Conservation (phyloP, 2,797 vertebrate genomes). For the Apodemus agrarius region DNA sequence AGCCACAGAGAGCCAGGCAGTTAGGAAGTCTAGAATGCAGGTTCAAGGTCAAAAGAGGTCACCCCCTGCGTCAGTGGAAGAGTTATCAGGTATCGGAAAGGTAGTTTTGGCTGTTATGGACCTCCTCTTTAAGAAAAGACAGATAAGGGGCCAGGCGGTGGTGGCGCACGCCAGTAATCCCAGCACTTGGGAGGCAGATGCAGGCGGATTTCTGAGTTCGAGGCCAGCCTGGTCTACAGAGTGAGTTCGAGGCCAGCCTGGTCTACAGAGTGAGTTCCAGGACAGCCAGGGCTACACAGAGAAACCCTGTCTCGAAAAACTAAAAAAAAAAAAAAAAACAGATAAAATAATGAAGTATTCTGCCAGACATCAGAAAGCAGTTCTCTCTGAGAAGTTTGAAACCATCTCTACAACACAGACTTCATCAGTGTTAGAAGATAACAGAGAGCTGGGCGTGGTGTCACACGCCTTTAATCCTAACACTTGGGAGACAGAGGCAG, state of each 20-base stretch:
- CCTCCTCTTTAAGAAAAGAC: background rate
- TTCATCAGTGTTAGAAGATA: background rate
- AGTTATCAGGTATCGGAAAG: background rate
- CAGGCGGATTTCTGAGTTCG: too few relatives aligned
- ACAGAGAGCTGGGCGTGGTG: background rate
- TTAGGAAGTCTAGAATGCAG: background rate
- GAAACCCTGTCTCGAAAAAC: too few relatives aligned
- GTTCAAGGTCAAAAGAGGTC: background rate
- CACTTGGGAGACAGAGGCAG: background rate
- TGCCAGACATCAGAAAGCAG: background rate
- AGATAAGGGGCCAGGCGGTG: too few relatives aligned
- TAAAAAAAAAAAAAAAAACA: too few relatives aligned
- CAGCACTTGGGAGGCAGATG: too few relatives aligned
- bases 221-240: too few relatives aligned
- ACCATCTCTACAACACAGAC: slow-evolving; percentile 14
- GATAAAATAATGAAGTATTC: background rate
- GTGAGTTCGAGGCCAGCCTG: too few relatives aligned
- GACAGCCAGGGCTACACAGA: too few relatives aligned
- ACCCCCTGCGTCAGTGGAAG: background rate
- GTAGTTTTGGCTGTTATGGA: background rate
- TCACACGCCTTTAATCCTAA: background rate
- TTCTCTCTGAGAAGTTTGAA: slow-evolving; percentile 12
- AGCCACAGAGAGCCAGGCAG: background rate
- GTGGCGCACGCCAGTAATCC: too few relatives aligned
- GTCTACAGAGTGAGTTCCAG: too few relatives aligned